Evolutionary conservation across 2,113 vertebrate species (phyloP).

Genomic region (Sitta europaea): DNA sequence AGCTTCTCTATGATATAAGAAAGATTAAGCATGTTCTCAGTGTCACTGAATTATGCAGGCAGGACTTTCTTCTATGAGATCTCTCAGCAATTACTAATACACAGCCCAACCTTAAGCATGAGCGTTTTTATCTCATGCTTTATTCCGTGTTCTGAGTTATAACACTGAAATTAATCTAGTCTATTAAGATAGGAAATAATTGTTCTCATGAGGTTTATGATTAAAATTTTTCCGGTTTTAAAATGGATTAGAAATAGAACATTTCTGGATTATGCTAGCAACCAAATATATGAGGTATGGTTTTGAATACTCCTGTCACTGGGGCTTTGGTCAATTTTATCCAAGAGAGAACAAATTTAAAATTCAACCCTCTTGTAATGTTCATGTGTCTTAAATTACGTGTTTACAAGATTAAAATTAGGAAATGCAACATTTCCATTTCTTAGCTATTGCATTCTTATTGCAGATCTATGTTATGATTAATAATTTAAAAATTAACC

Average conservation of each 20-base stretch:
- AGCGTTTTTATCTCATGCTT: neutral
- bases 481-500: neutral
- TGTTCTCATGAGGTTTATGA: neutral
- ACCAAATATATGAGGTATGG: conserved; percentile 5
- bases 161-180: neutral
- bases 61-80: neutral
- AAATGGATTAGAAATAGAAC: neutral
- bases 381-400: neutral
- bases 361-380: conserved; percentile 3
- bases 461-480: neutral
- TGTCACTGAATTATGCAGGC: neutral
- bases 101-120: neutral
- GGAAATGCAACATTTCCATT: neutral
- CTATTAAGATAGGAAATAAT: neutral
- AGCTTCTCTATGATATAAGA: neutral
- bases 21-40: neutral
- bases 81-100: neutral
- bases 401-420: conserved; percentile 16
- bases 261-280: conserved; percentile 13
- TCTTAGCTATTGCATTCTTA: neutral
- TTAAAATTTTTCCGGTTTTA: neutral
- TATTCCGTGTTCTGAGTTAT: neutral
- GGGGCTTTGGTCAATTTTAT: neutral
- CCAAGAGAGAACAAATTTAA: neutral
- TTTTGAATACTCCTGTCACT: conserved; percentile 14